Evolutionary conservation across 2,797 vertebrate species (phyloP).

Genomic region (Vespertilio murinus): DNA sequence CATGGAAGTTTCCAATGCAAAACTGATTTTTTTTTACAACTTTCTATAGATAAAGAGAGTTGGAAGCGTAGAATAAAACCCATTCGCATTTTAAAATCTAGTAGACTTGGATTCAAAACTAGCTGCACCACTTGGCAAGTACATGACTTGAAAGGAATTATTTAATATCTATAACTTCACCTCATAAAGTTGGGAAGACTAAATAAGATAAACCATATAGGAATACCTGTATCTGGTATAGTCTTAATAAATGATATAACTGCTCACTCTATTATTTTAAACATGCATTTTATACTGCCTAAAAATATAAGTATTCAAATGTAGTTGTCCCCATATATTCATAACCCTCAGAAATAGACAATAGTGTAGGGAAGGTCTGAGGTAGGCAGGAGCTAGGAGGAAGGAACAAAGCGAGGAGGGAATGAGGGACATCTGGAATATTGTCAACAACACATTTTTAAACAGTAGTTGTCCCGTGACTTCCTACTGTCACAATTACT

Average conservation of each 20-base stretch:
- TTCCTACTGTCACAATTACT: neutral
- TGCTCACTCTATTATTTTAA: conserved; percentile 19
- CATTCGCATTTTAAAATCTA: neutral
- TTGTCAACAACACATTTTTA: neutral
- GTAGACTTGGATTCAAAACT: neutral
- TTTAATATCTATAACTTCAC: neutral
- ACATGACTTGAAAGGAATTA: neutral
- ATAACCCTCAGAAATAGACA: neutral
- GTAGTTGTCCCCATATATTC: neutral
- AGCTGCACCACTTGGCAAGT: neutral
- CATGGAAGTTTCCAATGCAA: neutral
- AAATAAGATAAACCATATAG: conserved; percentile 29
- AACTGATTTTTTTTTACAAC: neutral
- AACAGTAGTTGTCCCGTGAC: neutral
- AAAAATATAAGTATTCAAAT: conserved; percentile 42
- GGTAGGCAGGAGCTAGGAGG: neutral
- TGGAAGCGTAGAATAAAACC: neutral
- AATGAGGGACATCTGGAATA: neutral
- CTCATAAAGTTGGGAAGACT: conserved; percentile 27
- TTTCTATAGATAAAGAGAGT: neutral
- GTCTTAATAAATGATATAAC: neutral
- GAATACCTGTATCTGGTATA: neutral
- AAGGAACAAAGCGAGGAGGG: neutral
- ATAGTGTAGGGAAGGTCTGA: too few relatives aligned
- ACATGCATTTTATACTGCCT: neutral